Percentiles rank a stretch among this genome's conserved stretches.
phyloP scores from a whole-genome alignment of 1,140 invertebrate species.

The Eriocheir sinensis region DNA sequence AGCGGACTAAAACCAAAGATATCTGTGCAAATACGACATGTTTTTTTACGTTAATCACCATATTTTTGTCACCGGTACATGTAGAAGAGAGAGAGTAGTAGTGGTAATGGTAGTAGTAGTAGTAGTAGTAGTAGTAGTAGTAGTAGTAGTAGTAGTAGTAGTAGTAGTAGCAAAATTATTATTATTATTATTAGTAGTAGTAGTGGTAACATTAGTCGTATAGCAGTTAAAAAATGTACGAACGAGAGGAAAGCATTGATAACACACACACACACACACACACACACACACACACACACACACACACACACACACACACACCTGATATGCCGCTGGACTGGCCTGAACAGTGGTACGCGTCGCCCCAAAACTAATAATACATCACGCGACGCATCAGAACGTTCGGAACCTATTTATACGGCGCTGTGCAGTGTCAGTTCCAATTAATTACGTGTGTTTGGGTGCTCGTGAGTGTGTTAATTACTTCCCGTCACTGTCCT shows the following conservation, averaged over 20 bases:
- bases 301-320: too few relatives aligned
- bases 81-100: not conserved
- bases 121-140: not conserved
- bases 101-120: not conserved
- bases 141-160: not conserved
- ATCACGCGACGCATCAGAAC: not conserved
- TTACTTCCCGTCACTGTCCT: not conserved
- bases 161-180: not conserved
- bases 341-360: too few relatives aligned
- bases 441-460: slow-evolving; percentile 17
- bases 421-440: slow-evolving; percentile 10
- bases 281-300: too few relatives aligned
- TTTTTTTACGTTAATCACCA: not conserved
- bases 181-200: not conserved
- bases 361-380: too few relatives aligned
- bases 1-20: not conserved
- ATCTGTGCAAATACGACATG: not conserved
- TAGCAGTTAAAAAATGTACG: too few relatives aligned
- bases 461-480: not conserved
- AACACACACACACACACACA: too few relatives aligned
- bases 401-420: not conserved
- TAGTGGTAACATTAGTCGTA: not conserved
- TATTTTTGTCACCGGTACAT: not conserved
- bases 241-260: too few relatives aligned
- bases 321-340: too few relatives aligned